Evolutionary conservation across 2,113 vertebrate genomes (phyloP), one percentile per base, ranked within the genome.

Genomic region (Podilymbus podiceps): DNA sequence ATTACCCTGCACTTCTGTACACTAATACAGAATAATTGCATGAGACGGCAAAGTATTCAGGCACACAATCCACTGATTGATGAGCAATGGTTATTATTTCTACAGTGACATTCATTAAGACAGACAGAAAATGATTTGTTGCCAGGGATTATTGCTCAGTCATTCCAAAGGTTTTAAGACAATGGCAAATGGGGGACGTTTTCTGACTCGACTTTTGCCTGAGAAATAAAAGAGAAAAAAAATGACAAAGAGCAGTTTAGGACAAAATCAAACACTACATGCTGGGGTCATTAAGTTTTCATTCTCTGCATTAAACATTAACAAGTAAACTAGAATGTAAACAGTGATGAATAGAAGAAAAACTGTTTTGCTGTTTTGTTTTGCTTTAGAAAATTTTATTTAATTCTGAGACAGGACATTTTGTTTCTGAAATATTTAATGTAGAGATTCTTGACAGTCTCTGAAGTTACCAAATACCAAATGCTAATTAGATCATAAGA

Each of bases 401-500:
- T 73, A 73, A 93, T 74, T 95, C 73, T 91, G 78, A 96, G 93
- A 82, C 49, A 85, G 95, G 95, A 94, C 64, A 93, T 97, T 97
- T 96, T 93, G 47, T 80, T 97, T 90, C 90, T 79, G 89, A 96
- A 98, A 94, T 96, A 93, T 79, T 98, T 97, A 94, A 98, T 98
- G 97, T 94, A 93, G 89, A 96, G 40, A 58, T 92, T 94, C 95
- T 97, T 95, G 78, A 94, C 92, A 96, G 95, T 95, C 93, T 96
- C 90, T 94, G 47, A 83, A 95, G 95, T 95, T 96, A 97, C 88
- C 90, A 98, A 98, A 98, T 96, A 97, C 81, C 97, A 98, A 97
- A 97, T 96, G 96, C 55, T 97, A 98, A 98, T 98, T 97, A 96
- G 96, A 97, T 97, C 95, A 79, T 96, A 96, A 98, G 96, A 82